These are phyloP conservation scores for Stenurella melanura DNA, from an alignment of 2,888 invertebrate genomes.

Conservation along the genomic window DNA sequence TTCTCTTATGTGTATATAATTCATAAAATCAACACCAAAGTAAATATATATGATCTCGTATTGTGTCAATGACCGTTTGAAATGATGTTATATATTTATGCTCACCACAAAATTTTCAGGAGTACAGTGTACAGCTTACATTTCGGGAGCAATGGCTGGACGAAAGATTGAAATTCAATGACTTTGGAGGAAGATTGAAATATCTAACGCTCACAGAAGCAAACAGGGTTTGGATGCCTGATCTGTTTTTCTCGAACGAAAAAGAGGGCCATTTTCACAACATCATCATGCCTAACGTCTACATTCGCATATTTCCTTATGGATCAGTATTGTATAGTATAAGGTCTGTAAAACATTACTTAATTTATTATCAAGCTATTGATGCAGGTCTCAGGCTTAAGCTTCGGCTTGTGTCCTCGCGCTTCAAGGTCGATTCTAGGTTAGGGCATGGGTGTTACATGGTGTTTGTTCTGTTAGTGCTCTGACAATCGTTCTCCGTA, in stretches of 20 bases:
- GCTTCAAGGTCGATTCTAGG: background rate
- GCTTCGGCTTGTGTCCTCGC: constrained; percentile 28
- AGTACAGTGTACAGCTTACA: constrained; percentile 98
- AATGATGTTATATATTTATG: background rate
- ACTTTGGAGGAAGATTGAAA: constrained; percentile 90
- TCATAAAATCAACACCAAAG: background rate
- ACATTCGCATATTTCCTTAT: constrained; percentile 96
- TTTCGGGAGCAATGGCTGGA: constrained; percentile 98
- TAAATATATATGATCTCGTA: constrained; percentile 15
- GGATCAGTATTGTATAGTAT: constrained; percentile 98
- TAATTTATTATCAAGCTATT: constrained; percentile 13
- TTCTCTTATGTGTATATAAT: background rate
- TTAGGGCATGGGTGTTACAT: background rate
- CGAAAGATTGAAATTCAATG: constrained; percentile 92
- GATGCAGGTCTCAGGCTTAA: constrained; percentile 1
- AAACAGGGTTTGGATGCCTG: constrained; percentile 98
- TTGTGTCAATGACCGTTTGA: constrained; percentile 29
- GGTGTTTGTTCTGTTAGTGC: background rate
- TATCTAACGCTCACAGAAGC: constrained; percentile 96
- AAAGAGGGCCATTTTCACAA: constrained; percentile 98
- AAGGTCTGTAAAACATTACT: constrained; percentile 74
- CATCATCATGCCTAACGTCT: constrained; percentile 98
- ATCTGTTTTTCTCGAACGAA: constrained; percentile 98
- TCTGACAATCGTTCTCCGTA: background rate
- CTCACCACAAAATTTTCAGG: constrained; percentile 78